These are phyloP conservation scores for Mohoua ochrocephala DNA, from an alignment of 2,113 vertebrate genomes.

Conservation along the genomic window DNA sequence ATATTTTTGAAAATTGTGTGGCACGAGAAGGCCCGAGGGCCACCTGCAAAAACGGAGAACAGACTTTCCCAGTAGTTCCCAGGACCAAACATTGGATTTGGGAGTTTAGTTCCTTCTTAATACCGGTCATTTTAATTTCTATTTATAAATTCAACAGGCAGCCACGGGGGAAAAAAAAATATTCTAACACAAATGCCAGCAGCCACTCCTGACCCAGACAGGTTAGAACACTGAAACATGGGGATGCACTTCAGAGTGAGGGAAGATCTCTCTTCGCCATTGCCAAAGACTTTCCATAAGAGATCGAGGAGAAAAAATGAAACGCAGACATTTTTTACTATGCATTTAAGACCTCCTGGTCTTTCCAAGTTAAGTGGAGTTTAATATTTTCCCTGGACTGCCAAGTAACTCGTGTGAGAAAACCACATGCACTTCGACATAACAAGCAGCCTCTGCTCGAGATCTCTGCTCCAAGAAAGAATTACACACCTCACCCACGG, in stretches of 20 bases:
- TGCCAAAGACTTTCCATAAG: background rate
- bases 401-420: constrained; percentile 59
- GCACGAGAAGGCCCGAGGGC: background rate
- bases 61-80: background rate
- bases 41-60: background rate
- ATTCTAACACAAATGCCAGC: background rate
- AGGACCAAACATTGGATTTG: background rate
- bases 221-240: background rate
- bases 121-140: background rate
- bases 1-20: background rate
- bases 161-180: background rate
- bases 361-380: constrained; percentile 51
- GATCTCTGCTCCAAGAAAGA: constrained; percentile 39
- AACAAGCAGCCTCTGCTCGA: constrained; percentile 60
- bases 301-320: background rate
- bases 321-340: constrained; percentile 18
- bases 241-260: background rate
- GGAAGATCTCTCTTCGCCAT: background rate
- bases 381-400: constrained; percentile 53
- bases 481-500: constrained; percentile 57
- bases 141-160: background rate
- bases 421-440: constrained; percentile 63
- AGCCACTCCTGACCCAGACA: background rate
- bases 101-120: background rate
- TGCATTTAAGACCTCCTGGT: background rate